Base-by-base conservation (phyloP, 1,140 invertebrate species). In the Diploscapter pachys region DNA sequence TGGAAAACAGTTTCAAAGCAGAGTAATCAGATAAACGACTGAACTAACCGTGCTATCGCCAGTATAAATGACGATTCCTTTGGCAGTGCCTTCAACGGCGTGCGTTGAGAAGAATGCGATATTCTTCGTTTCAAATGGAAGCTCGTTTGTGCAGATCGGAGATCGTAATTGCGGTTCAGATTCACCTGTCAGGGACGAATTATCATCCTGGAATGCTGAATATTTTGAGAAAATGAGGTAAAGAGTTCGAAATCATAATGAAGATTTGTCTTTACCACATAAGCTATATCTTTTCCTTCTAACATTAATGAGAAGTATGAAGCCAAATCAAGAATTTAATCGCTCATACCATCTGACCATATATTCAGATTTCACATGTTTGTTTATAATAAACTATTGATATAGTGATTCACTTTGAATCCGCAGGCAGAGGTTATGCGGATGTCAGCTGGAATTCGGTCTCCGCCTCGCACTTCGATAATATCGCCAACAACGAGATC, bases 21-120 rank as follows among this genome's bases (percentile, higher is more conserved):
- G n/a, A n/a, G n/a, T n/a, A n/a, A n/a, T n/a, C n/a, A n/a, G n/a
- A n/a, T n/a, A n/a, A n/a, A n/a, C n/a, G n/a, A n/a, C n/a, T n/a
- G n/a, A n/a, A n/a, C n/a, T n/a, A n/a, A n/a, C n/a, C n/a, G n/a
- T n/a, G n/a, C n/a, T n/a, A n/a, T n/a, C n/a, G n/a, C n/a, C n/a
- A n/a, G 93, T 96, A 87, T 91, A 92, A 83, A 99, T 95, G 69
- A 99, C 96, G 80, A 98, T 90, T 79, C 95, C 96, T 83, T 92
- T 93, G 73, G 92, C 93, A 79, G 93, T 96, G 81, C 94, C 92
- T 88, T 80, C 79, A 69, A 80, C n/a, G 11, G 73, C 77, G 69
- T 67, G 73, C 8, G 79, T 79, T 56, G 56, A 62, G 79, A 79
- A 79, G 6, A 80, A 52, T n/a, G 75, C 75, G 13, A 80, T 9